Percentiles rank a stretch among this genome's conserved stretches.
Conservation (phyloP, 2,888 invertebrate genomes). For the Chloroclysta siterata region DNA sequence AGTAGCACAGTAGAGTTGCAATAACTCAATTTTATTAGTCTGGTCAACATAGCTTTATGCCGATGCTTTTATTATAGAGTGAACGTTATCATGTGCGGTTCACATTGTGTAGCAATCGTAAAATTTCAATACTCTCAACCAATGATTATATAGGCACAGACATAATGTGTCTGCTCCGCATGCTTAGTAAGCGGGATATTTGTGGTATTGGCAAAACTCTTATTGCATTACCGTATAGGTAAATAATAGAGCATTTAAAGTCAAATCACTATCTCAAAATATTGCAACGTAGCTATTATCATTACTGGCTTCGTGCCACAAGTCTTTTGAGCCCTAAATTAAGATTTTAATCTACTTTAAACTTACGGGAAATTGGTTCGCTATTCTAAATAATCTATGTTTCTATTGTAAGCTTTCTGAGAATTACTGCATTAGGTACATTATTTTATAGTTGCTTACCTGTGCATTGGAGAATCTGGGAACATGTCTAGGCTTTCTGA, state of each 20-base stretch:
- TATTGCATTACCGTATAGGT: conserved; percentile 64
- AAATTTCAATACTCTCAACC: conserved; percentile 65
- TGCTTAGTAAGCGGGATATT: conserved; percentile 54
- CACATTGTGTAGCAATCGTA: conserved; percentile 63
- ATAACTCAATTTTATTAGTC: conserved; percentile 83
- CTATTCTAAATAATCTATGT: conserved; percentile 45
- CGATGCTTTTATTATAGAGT: conserved; percentile 75
- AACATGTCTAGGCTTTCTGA: conserved; percentile 96
- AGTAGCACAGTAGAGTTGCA: conserved; percentile 80
- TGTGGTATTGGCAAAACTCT: conserved; percentile 63
- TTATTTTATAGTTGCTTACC: conserved; percentile 69
- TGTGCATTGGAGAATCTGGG: conserved; percentile 94
- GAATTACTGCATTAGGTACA: conserved; percentile 37
- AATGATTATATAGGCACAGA: background rate
- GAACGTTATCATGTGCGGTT: conserved; percentile 61
- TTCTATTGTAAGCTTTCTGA: conserved; percentile 47
- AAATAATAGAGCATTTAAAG: conserved; percentile 74
- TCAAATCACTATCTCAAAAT: conserved; percentile 72
- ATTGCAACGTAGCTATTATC: conserved; percentile 63
- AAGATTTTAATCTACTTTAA: conserved; percentile 55
- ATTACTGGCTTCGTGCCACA: conserved; percentile 73
- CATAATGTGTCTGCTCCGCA: too few relatives aligned
- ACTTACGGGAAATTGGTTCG: conserved; percentile 39
- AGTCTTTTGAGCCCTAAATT: conserved; percentile 56
- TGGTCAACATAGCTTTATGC: conserved; percentile 77